phyloP scores from a whole-genome alignment of 2,888 invertebrate genomes.

The Drosophila meridiana region DNA sequence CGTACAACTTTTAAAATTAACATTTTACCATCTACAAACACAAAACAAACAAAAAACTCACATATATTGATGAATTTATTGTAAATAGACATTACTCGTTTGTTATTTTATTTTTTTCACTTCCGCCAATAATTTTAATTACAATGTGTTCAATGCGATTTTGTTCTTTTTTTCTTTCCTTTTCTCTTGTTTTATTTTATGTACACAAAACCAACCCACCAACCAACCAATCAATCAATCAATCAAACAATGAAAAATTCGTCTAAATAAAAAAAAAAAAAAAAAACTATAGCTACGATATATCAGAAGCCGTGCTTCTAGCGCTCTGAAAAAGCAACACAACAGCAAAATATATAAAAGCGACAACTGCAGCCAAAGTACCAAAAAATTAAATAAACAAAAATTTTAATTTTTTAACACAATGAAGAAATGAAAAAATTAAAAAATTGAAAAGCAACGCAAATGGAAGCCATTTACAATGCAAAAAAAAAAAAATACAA shows the following conservation, averaged over 20 bases:
- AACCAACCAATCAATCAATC: constrained; percentile 63
- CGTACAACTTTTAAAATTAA: constrained; percentile 19
- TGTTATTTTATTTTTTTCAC: constrained; percentile 27
- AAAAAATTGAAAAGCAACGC: constrained; percentile 56
- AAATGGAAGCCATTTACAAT: constrained; percentile 72
- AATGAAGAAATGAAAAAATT: constrained; percentile 14
- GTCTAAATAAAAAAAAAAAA: not conserved
- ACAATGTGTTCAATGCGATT: constrained; percentile 72
- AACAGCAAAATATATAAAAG: constrained; percentile 28
- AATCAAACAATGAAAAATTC: constrained; percentile 27
- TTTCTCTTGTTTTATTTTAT: constrained; percentile 79
- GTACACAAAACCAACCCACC: constrained; percentile 74
- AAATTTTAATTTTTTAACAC: not conserved
- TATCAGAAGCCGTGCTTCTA: constrained; percentile 84
- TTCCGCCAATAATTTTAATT: constrained; percentile 44
- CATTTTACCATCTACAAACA: constrained; percentile 19
- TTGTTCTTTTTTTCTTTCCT: constrained; percentile 72
- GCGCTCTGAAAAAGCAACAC: constrained; percentile 77
- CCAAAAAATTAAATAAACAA: constrained; percentile 41
- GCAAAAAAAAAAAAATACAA: constrained; percentile 21
- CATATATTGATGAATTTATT: constrained; percentile 11
- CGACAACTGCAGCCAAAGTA: constrained; percentile 68
- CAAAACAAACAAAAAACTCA: not conserved
- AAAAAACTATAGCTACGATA: constrained; percentile 83
- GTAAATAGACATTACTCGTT: constrained; percentile 20